A percentile compares a stretch with the other conserved stretches of the same genome.
These are phyloP conservation scores for Xenops minutus DNA, from an alignment of 2,797 vertebrate genomes.

Conservation along the genomic window DNA sequence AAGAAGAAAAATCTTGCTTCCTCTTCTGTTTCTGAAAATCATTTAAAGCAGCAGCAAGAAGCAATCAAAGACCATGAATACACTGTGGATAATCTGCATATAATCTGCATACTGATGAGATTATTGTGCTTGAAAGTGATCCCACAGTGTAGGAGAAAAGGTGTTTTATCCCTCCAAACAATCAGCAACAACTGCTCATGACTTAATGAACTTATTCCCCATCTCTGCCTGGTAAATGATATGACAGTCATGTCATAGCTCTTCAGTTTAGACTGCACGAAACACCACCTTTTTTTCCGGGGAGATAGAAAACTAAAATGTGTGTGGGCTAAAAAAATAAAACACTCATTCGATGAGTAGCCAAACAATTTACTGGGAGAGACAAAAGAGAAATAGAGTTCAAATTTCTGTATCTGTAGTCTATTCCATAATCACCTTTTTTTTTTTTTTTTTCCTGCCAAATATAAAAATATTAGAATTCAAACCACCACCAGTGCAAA, in stretches of 20 bases:
- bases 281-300: not conserved
- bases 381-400: not conserved
- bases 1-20: not conserved
- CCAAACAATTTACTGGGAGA: not conserved
- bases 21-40: not conserved
- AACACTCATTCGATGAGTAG: not conserved
- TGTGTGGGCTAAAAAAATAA: not conserved
- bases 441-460: not conserved
- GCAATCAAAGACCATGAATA: not conserved
- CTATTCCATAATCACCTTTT: not conserved
- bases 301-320: not conserved
- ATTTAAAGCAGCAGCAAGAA: not conserved
- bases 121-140: not conserved
- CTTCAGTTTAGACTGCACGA: not conserved
- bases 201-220: not conserved
- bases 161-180: not conserved
- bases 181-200: not conserved
- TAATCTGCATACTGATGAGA: not conserved
- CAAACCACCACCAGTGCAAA: not conserved
- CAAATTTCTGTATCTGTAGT: not conserved
- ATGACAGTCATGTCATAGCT: not conserved
- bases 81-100: not conserved
- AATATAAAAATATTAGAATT: slow-evolving; percentile 8
- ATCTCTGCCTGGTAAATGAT: not conserved
- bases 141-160: not conserved